These are phyloP conservation scores for Thryonomys swinderianus DNA, from an alignment of 2,113 vertebrate species.

Conservation along the genomic window DNA sequence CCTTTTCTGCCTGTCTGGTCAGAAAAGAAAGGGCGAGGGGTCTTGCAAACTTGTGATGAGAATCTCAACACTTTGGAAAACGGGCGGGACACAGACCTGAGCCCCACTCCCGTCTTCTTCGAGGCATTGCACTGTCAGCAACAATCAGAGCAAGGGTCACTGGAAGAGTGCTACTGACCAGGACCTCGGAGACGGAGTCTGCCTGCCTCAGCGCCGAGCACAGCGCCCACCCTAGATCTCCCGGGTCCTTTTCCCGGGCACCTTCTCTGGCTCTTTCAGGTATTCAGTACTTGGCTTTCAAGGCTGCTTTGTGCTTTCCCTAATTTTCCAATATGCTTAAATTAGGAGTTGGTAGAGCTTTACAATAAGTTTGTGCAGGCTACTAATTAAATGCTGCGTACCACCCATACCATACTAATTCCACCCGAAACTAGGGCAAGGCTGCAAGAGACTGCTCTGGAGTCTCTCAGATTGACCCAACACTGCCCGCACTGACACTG, in stretches of 20 bases:
- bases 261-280: neutral
- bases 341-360: slow-evolving; percentile 79
- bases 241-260: fast-evolving
- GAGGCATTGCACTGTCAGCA: neutral
- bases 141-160: neutral
- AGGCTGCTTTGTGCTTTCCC: slow-evolving; percentile 64
- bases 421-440: slow-evolving; percentile 80
- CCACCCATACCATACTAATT: slow-evolving; percentile 79
- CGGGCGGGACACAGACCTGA: neutral
- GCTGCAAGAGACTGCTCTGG: slow-evolving; percentile 65
- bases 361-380: slow-evolving; percentile 82
- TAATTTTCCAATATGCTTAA: slow-evolving; percentile 80
- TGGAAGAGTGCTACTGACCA: fast-evolving
- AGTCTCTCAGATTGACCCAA: slow-evolving; percentile 68
- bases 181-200: neutral
- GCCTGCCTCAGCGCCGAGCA: fast-evolving
- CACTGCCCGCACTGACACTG: slow-evolving; percentile 75
- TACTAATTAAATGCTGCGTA: slow-evolving; percentile 85
- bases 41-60: slow-evolving; percentile 14
- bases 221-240: neutral
- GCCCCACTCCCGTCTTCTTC: neutral
- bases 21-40: neutral
- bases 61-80: slow-evolving; percentile 28
- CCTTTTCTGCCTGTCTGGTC: slow-evolving; percentile 39
- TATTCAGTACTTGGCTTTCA: slow-evolving; percentile 62